phyloP scores from a whole-genome alignment of 2,888 invertebrate genomes.

The Eupithecia subumbrata region DNA sequence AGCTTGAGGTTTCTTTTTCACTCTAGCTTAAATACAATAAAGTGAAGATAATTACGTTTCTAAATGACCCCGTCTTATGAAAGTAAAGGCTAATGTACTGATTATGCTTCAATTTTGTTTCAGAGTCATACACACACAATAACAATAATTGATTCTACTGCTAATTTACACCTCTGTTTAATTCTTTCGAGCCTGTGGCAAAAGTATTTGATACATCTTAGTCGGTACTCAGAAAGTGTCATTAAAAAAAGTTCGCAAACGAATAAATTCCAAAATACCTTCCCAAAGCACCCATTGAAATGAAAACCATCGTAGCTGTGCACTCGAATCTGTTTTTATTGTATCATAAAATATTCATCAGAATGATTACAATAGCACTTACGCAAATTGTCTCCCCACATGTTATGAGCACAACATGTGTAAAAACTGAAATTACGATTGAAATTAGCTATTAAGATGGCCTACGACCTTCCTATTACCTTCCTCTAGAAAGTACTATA shows the following conservation, averaged over 20 bases:
- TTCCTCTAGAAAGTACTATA: too few species aligned
- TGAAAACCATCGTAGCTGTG: slow-evolving; percentile 20
- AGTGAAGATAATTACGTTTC: too few species aligned
- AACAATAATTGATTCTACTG: neutral
- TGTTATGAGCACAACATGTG: slow-evolving; percentile 24
- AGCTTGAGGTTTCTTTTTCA: too few species aligned
- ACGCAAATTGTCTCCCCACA: slow-evolving; percentile 44
- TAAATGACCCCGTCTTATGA: too few species aligned
- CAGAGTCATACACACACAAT: neutral
- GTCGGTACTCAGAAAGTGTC: neutral
- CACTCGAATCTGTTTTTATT: slow-evolving; percentile 49
- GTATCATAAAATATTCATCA: slow-evolving; percentile 53
- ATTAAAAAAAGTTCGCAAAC: neutral
- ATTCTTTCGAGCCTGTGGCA: neutral
- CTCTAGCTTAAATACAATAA: too few species aligned
- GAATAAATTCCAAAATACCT: neutral
- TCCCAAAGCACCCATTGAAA: slow-evolving; percentile 7
- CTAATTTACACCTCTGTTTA: neutral
- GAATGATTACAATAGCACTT: slow-evolving; percentile 46
- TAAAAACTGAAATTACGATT: slow-evolving; percentile 22
- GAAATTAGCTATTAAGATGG: slow-evolving; percentile 10
- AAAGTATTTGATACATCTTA: neutral
- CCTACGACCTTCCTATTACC: neutral
- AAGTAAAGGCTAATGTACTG: too few species aligned
- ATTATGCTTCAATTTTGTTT: too few species aligned